Percentiles rank a stretch among this genome's conserved stretches.
Evolutionary conservation across 2,888 invertebrate genomes (phyloP).

Genomic region (Monopis laevigella): DNA sequence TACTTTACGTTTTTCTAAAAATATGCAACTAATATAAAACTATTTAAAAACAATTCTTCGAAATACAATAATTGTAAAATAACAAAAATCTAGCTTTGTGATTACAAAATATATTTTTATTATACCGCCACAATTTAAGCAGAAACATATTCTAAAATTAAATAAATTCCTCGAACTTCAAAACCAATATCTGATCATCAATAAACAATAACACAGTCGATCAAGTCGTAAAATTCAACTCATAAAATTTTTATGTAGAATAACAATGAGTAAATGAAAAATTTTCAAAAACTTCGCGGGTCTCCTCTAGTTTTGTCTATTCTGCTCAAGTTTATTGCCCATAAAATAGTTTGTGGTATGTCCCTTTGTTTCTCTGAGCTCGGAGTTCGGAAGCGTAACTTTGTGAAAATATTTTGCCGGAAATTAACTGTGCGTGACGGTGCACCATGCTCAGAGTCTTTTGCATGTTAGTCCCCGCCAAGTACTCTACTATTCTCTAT

Average conservation of each 20-base stretch:
- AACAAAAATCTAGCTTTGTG: too few species aligned
- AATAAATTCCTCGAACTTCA: too few species aligned
- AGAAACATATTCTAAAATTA: too few species aligned
- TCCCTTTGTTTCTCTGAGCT: conserved; percentile 42
- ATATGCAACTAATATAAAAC: too few species aligned
- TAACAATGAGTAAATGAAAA: conserved; percentile 31
- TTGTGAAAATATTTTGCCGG: conserved; percentile 52
- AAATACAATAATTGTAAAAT: too few species aligned
- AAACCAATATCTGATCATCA: too few species aligned
- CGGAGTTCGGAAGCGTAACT: conserved; percentile 38
- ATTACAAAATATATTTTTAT: too few species aligned
- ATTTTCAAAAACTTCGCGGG: conserved; percentile 29
- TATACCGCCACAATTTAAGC: too few species aligned
- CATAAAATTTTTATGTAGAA: conserved; percentile 16
- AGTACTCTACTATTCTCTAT: conserved; percentile 2
- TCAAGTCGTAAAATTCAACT: neutral
- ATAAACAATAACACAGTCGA: too few species aligned
- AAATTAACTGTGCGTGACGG: conserved; percentile 43
- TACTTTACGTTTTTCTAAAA: too few species aligned
- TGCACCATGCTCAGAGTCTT: conserved; percentile 23
- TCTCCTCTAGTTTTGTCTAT: conserved; percentile 24
- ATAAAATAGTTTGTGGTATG: conserved; percentile 46
- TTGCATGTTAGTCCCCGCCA: conserved; percentile 26
- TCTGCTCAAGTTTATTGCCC: conserved; percentile 37
- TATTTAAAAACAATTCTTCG: too few species aligned